Conservation (phyloP, 1,140 invertebrate genomes). For the Ostrea denselamellosa region DNA sequence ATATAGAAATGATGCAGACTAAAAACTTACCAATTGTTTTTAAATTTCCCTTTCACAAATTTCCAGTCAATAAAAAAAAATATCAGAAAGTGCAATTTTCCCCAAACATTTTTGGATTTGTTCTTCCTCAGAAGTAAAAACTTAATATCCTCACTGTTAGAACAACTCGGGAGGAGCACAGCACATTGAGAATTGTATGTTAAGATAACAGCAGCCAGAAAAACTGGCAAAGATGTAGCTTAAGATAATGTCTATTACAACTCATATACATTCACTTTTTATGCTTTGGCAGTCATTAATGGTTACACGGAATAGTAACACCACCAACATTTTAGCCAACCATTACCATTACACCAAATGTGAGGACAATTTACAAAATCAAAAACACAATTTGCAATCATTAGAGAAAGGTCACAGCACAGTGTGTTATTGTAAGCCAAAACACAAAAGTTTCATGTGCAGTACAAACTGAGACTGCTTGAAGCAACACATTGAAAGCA, state of each 20-base stretch:
- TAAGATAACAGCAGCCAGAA: slow-evolving; percentile 22
- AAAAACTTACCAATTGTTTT: background rate
- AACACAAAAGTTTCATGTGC: background rate
- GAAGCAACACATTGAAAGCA: background rate
- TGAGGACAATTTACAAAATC: background rate
- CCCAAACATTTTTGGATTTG: background rate
- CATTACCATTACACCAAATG: slow-evolving; percentile 4
- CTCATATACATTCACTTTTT: slow-evolving; percentile 17
- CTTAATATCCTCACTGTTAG: background rate
- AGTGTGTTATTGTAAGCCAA: background rate
- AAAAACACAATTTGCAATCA: background rate
- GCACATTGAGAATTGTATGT: slow-evolving; percentile 23
- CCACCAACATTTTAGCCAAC: background rate
- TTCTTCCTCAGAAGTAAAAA: background rate
- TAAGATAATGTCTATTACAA: slow-evolving; percentile 37
- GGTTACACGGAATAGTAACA: background rate
- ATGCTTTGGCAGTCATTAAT: slow-evolving; percentile 14
- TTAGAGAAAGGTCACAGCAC: background rate
- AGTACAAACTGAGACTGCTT: background rate
- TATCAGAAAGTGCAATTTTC: background rate
- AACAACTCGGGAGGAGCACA: background rate
- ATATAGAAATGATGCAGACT: background rate
- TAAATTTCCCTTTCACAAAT: background rate
- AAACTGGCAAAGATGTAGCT: slow-evolving; percentile 5
- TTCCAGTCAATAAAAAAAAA: background rate